A percentile compares a stretch with the other conserved stretches of the same genome.
Conservation (phyloP, 2,113 vertebrate genomes). For the Tamias sibiricus region DNA sequence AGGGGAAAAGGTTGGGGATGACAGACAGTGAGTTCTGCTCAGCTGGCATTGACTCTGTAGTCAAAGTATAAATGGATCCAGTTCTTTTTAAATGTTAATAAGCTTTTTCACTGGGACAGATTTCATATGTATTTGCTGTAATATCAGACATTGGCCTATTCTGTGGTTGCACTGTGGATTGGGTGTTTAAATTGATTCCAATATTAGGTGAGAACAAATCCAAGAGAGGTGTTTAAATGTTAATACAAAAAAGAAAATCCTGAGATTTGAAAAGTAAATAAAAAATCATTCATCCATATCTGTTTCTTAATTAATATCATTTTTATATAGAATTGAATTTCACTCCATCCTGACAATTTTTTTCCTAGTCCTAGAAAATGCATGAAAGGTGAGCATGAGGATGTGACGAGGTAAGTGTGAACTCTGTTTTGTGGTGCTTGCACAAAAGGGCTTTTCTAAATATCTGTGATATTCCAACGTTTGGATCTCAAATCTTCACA, state of each 20-base stretch:
- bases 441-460: neutral
- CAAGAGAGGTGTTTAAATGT: constrained; percentile 66
- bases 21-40: constrained; percentile 67
- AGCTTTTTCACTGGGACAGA: constrained; percentile 56
- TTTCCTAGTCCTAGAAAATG: constrained; percentile 69
- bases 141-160: constrained; percentile 59
- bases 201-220: constrained; percentile 50
- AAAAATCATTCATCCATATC: constrained; percentile 54
- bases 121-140: constrained; percentile 55
- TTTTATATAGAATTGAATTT: constrained; percentile 74
- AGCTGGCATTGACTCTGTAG: constrained; percentile 53
- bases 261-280: constrained; percentile 69
- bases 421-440: neutral
- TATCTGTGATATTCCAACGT: neutral
- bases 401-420: constrained; percentile 59
- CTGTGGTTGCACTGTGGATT: neutral
- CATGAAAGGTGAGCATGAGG: constrained; percentile 58
- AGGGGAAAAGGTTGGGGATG: constrained; percentile 69
- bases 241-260: constrained; percentile 48
- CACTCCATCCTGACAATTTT: constrained; percentile 20
- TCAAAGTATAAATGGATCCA: constrained; percentile 59
- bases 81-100: constrained; percentile 75
- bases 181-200: constrained; percentile 71
- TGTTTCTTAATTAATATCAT: constrained; percentile 67
- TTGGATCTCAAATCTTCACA: neutral